phyloP scores from a whole-genome alignment of 2,888 invertebrate species.

The Drosophila sordidula region DNA sequence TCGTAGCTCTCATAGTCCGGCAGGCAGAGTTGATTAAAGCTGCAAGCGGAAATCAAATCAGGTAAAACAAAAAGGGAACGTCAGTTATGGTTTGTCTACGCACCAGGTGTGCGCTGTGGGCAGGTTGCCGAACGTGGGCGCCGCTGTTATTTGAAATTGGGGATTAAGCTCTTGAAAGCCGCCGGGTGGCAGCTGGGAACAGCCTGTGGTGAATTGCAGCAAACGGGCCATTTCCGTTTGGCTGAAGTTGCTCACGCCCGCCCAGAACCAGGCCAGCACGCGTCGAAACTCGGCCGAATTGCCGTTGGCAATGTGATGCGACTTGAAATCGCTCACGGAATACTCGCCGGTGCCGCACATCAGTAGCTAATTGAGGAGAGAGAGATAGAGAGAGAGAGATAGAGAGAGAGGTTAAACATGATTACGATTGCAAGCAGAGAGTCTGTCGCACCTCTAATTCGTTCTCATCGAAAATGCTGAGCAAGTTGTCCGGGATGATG shows the following conservation, averaged over 20 bases:
- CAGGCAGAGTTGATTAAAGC: conserved; percentile 97
- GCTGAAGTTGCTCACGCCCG: conserved; percentile 94
- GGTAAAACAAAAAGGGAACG: not conserved
- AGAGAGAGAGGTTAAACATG: not conserved
- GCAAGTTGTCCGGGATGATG: conserved; percentile 95
- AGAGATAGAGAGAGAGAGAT: too few relatives aligned
- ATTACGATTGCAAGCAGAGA: too few relatives aligned
- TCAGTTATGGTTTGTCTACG: conserved; percentile 48
- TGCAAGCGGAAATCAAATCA: conserved; percentile 84
- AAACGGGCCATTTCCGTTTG: conserved; percentile 96
- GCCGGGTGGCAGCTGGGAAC: conserved; percentile 95
- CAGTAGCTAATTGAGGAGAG: conserved; percentile 88
- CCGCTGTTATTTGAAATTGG: conserved; percentile 95
- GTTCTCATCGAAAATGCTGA: conserved; percentile 98
- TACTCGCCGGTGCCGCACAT: conserved; percentile 97
- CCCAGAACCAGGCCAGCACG: conserved; percentile 96
- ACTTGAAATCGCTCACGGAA: conserved; percentile 94
- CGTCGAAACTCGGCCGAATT: conserved; percentile 92
- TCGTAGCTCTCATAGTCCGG: conserved; percentile 98
- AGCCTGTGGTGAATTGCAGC: conserved; percentile 96
- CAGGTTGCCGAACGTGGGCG: conserved; percentile 94
- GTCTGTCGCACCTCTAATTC: conserved; percentile 92
- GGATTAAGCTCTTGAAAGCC: conserved; percentile 96
- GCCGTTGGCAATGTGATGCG: conserved; percentile 94
- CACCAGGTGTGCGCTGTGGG: conserved; percentile 98